A percentile compares a stretch with the other conserved stretches of the same genome.
Evolutionary conservation across 2,113 vertebrate species (phyloP).

Genomic region (Chroicocephalus ridibundus): DNA sequence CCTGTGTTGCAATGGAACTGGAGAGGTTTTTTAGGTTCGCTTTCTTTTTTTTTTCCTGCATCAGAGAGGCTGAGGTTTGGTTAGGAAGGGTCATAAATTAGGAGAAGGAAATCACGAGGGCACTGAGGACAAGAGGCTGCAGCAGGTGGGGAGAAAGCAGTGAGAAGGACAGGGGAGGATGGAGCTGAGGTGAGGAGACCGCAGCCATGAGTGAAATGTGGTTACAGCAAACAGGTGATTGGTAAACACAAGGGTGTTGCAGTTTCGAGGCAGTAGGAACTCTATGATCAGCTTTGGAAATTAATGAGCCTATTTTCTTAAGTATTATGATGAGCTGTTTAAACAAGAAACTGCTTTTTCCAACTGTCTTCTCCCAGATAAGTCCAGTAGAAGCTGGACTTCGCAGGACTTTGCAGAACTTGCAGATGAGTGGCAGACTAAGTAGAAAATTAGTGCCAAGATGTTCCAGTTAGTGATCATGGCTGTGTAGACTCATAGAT

Average conservation of each 20-base stretch:
- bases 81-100: not conserved
- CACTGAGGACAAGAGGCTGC: not conserved
- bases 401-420: not conserved
- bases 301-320: not conserved
- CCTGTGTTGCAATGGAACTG: not conserved
- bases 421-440: not conserved
- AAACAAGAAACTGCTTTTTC: not conserved
- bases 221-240: not conserved
- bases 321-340: not conserved
- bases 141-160: accelerated
- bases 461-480: not conserved
- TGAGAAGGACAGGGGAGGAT: not conserved
- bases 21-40: not conserved
- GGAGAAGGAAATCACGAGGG: not conserved
- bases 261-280: not conserved
- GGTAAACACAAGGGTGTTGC: not conserved
- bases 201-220: not conserved
- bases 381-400: not conserved
- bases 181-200: not conserved
- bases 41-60: not conserved
- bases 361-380: not conserved
- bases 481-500: not conserved
- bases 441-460: not conserved
- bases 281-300: not conserved
- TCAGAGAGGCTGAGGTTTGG: not conserved